A percentile compares a stretch with the other conserved stretches of the same genome.
Evolutionary conservation across 2,888 invertebrate genomes (phyloP).

Genomic region (Pandemis heparana): DNA sequence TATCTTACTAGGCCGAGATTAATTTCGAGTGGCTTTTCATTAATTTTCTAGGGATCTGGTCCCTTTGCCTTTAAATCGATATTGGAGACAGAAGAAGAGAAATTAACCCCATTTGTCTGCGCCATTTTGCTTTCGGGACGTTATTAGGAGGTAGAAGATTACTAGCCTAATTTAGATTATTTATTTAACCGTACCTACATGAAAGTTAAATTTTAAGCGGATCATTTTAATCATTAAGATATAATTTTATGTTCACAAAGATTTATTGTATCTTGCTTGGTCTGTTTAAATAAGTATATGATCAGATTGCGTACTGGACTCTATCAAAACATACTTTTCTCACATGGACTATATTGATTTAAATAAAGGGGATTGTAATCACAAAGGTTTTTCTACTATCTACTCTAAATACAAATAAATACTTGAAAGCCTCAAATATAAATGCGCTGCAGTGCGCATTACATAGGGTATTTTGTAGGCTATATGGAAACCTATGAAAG

Average conservation of each 20-base stretch:
- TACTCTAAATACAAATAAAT: too few relatives aligned
- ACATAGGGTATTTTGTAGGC: too few relatives aligned
- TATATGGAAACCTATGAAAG: too few relatives aligned
- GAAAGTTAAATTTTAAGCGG: background rate
- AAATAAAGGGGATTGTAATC: too few relatives aligned
- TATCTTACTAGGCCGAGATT: conserved; percentile 42
- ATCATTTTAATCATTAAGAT: background rate
- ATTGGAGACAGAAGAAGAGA: conserved; percentile 47
- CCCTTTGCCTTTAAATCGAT: conserved; percentile 47
- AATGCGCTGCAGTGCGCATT: too few relatives aligned
- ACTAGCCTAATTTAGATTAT: conserved; percentile 19
- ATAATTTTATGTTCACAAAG: background rate
- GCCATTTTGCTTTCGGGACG: conserved; percentile 46
- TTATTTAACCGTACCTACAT: conserved; percentile 18
- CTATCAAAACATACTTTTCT: too few relatives aligned
- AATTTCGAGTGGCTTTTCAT: conserved; percentile 45
- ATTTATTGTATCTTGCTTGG: too few relatives aligned
- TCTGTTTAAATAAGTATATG: too few relatives aligned
- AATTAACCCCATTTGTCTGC: conserved; percentile 51
- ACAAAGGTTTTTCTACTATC: too few relatives aligned
- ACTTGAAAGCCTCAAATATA: too few relatives aligned
- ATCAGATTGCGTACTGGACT: too few relatives aligned
- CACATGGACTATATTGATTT: too few relatives aligned
- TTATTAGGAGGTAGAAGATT: conserved; percentile 42
- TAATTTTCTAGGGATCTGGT: conserved; percentile 42